Evolutionary conservation across 2,888 invertebrate genomes (phyloP).

Genomic region (Gortyna flavago): DNA sequence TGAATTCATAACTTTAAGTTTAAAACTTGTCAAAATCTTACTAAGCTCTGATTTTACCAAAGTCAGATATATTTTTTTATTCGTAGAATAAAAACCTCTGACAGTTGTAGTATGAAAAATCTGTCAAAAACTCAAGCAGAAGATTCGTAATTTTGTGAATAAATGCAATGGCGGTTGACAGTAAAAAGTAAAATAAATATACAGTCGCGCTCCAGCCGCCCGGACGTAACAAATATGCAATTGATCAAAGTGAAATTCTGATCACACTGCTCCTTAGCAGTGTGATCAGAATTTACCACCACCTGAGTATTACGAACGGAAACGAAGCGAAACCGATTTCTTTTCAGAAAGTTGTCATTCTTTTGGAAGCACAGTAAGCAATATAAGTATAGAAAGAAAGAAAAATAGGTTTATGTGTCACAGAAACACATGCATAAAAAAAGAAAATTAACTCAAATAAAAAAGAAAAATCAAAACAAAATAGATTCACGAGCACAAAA

Average conservation of each 20-base stretch:
- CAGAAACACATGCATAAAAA: neutral
- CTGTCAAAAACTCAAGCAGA: too few relatives aligned
- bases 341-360: conserved; percentile 10
- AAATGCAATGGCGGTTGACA: neutral
- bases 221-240: conserved; percentile 7
- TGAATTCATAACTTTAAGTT: too few relatives aligned
- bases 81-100: too few relatives aligned
- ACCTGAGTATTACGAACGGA: neutral
- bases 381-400: neutral
- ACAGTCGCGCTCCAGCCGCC: neutral
- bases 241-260: conserved; percentile 5
- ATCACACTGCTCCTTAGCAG: neutral
- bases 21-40: too few relatives aligned
- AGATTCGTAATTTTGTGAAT: neutral
- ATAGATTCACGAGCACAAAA: too few relatives aligned
- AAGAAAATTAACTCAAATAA: neutral
- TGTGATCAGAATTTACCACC: too few relatives aligned
- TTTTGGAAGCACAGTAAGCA: neutral
- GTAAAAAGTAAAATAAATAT: neutral
- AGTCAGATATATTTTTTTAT: too few relatives aligned
- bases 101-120: too few relatives aligned
- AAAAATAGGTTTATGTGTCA: neutral
- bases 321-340: conserved; percentile 8
- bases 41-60: too few relatives aligned
- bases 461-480: neutral